Evolutionary conservation across 2,888 invertebrate genomes (phyloP), one percentile per base, ranked within the genome.

Genomic region (Drosophila kambysellisi): DNA sequence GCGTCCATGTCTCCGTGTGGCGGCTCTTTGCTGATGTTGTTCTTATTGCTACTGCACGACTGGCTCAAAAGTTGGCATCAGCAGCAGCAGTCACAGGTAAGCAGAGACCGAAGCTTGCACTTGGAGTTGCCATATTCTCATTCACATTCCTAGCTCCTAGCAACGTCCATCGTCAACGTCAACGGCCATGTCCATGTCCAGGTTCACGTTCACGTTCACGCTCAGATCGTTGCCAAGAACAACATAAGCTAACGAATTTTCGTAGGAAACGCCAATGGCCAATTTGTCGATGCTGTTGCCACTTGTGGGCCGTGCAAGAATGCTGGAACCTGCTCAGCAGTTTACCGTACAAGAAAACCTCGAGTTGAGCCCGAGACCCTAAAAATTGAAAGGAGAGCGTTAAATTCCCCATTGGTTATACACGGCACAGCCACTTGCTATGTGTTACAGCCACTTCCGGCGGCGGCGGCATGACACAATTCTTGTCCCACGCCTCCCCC

Each of bases 141-240:
- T 32, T 32, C 57, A 43, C 33, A 58, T 63, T 15, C 39, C 29
- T 7, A n/a, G 29, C 43, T 20, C 12, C 43, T 6, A 8, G 20
- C 46, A 46, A 15, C 46, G 7, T 46, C 12, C 43, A 39, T 8
- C 41, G 41, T n/a, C 41, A 41, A 35, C 35, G 51, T 51, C n/a
- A 15, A 29, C 25, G 54, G 8, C 25, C 25, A 25, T 25, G 25
- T 53, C 25, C 53, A 53, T 32, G 52, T 53, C 20, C 20, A 33
- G 33, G 33, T 15, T 20, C 5, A 20, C 20, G 33, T 17, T 37
- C 54, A 29, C 25, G n/a, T 54, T 70, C 82, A 81, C 74, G 82
- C 77, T 60, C 74, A 73, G 78, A 73, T 76, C 89, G 82, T 88
- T 82, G 82, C 76, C 82, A 88, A 88, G 82, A 89, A 89, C 77